Conservation (phyloP, 2,113 vertebrate species). For the Pristiophorus japonicus region DNA sequence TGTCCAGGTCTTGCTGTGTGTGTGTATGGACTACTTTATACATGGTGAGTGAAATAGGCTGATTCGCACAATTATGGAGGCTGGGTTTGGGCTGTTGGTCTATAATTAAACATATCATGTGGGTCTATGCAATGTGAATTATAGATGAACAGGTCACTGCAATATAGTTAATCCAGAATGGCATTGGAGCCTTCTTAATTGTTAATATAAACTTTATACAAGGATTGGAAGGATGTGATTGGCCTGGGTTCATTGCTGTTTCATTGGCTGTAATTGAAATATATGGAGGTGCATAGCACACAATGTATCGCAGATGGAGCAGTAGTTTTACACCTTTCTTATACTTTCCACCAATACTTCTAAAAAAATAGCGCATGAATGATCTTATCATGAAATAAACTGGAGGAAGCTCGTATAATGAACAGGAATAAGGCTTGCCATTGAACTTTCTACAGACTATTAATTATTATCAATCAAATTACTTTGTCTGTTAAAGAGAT, state of each 20-base stretch:
- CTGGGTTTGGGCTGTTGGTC: background rate
- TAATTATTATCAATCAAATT: background rate
- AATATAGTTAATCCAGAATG: background rate
- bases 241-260: background rate
- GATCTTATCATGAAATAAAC: background rate
- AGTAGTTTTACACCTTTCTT: background rate
- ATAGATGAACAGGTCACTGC: background rate
- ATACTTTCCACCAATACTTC: background rate
- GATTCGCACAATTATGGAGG: background rate
- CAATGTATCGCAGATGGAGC: background rate
- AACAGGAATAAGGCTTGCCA: background rate
- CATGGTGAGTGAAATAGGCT: background rate
- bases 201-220: background rate
- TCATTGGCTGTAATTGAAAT: background rate
- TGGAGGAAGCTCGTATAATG: background rate
- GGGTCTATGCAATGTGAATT: background rate
- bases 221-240: background rate
- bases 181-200: background rate
- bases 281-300: background rate
- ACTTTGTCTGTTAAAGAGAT: background rate
- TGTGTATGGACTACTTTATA: background rate
- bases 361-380: background rate
- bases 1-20: background rate
- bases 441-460: background rate
- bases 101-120: background rate